Base-by-base conservation (phyloP, 2,113 vertebrate genomes). In the Crypturellus undulatus region DNA sequence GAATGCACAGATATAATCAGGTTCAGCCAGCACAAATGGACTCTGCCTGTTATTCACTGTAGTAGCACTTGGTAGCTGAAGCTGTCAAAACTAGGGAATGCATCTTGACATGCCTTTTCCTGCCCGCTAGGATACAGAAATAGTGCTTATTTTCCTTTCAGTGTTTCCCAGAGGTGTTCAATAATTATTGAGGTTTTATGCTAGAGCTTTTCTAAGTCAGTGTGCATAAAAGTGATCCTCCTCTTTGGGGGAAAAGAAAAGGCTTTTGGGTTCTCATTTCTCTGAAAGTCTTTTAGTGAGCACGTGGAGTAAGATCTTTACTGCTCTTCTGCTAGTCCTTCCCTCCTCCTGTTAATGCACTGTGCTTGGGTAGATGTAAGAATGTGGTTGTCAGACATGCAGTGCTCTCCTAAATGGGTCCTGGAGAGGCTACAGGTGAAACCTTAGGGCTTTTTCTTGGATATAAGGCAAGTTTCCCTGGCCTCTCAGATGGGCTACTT, bases 341-440 rank as follows among this genome's bases (percentile, higher is more conserved):
- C 24, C 42, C 51, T 59, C 63, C 51, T 30, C 2, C 70, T 64
- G 42, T 56, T 24, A 32, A 21, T 12, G 3, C 26, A 2, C 9
- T 15, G 8, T 21, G 28, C 45, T 24, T 70, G 32, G n/a, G 60
- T 16, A 12, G n/a, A 30, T 77, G 68, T 49, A 24, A 52, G 13
- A 52, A 47, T 1, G 1, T 2, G 19, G 20, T 20, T 58, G 47
- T 34, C 22, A 64, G 64, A 36, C 9, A 10, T 7, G 54, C 25
- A 6, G 51, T 15, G 14, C 38, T 59, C 62, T 63, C 62, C 26
- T 52, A 26, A 4, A 8, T 51, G 62, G 65, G 62, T 45, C 36
- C 16, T 4, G 18, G 54, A 34, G 71, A 58, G 49, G 47, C 11
- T 54, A 54, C 0, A 0, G 0, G 0, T 77, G 64, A 54, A 52